Percentiles rank a stretch among this genome's conserved stretches.
These are phyloP conservation scores for Hemibagrus wyckioides DNA, from an alignment of 2,113 vertebrate species.

Conservation along the genomic window DNA sequence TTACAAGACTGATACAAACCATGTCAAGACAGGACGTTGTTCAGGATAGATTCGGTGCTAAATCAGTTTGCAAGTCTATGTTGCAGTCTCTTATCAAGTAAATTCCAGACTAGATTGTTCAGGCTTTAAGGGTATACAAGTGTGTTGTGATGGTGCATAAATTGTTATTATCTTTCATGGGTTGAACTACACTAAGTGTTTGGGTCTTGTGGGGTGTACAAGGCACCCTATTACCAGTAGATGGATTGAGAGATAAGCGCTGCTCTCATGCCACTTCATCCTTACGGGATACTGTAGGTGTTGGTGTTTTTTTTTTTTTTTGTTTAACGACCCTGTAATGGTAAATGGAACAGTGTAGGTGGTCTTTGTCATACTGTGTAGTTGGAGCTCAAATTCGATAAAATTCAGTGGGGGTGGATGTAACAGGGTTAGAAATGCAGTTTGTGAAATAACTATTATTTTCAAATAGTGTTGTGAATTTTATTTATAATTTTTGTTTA, in stretches of 20 bases:
- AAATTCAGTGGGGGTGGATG: too few species aligned
- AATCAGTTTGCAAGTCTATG: not conserved
- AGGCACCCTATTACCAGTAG: conserved; percentile 21
- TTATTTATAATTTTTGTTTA: too few species aligned
- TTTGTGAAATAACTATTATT: too few species aligned
- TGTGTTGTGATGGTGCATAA: too few species aligned
- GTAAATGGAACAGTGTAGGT: too few species aligned
- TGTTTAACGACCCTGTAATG: not conserved
- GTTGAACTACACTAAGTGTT: too few species aligned
- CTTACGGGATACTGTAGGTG: not conserved
- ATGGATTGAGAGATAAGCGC: conserved; percentile 15
- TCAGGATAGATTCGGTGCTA: not conserved
- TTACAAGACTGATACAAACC: not conserved
- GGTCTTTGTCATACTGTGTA: too few species aligned
- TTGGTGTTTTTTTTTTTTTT: conserved; percentile 13
- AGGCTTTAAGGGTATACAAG: too few species aligned
- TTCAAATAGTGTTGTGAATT: too few species aligned
- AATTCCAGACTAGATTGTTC: not conserved
- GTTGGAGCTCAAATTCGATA: too few species aligned
- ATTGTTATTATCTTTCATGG: too few species aligned
- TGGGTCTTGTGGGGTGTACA: conserved; percentile 23
- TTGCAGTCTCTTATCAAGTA: not conserved
- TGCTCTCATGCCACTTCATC: conserved; percentile 34
- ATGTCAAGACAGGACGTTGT: not conserved
- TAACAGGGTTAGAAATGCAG: too few species aligned